Base-by-base conservation (phyloP, 2,888 invertebrate genomes). In the Isotomurus palustris region DNA sequence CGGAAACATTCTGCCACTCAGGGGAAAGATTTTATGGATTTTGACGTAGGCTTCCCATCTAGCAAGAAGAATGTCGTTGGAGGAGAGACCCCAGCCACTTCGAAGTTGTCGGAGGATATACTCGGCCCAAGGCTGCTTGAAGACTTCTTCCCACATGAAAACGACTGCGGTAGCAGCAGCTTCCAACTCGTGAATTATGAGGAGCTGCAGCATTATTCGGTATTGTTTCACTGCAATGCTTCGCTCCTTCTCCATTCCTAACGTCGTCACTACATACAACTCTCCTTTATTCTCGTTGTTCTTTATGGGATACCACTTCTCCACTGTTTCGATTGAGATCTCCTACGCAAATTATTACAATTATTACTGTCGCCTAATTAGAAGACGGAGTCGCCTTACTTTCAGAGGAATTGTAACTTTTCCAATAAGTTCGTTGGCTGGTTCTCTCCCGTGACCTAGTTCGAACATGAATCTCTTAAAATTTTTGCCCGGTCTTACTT, bases 11-110 rank as follows among this genome's bases (percentile, higher is more conserved):
- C n/a, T n/a, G 6, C 59, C 57, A 44, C 56, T 63, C 25, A 63
- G 27, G 8, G 59, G 56, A 24, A 60, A 63, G 14, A 63, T 57
- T 14, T 32, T 17, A 19, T 63, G 59, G 8, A 63, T 45, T 12
- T 24, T 25, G 5, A 57, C 52, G 36, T 59, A 57, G 4, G 55
- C 62, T n/a, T 50, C 50, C 62, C 59, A 63, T 29, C 60, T 63
- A 12, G 62, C 57, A n/a, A 63, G 27, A 19, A 63, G 59, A 48
- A 63, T 57, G 38, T 63, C 62, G 29, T 63, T 63, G 8, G 59
- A 51, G 21, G 53, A 60, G 1, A 63, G 52, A 1, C 62, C 62
- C 5, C 62, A 59, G 38, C 60, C 59, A 54, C 56, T 60, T 43
- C 57, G 53, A 21, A 63, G 53, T 44, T 59, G 59, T 3, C 59